phyloP scores from a whole-genome alignment of 1,140 invertebrate species.

The Trichomalopsis sarcophagae region DNA sequence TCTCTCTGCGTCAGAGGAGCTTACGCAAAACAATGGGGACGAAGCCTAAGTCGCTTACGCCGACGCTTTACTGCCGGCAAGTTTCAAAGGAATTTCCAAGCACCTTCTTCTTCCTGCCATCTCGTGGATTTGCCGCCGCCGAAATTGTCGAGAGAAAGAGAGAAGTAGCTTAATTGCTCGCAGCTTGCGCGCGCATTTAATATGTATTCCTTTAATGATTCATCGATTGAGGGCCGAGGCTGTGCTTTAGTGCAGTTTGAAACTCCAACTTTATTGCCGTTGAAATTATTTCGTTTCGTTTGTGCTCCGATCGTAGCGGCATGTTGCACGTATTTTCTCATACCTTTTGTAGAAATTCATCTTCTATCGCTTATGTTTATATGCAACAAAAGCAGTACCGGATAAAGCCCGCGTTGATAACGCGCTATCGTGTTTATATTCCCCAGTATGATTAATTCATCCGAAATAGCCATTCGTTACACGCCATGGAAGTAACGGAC shows the following conservation, averaged over 20 bases:
- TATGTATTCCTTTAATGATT: background rate
- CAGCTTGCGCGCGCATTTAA: background rate
- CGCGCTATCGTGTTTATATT: no score
- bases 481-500: no score
- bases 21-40: background rate
- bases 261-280: background rate
- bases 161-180: background rate
- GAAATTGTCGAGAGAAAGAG: background rate
- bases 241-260: background rate
- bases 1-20: background rate
- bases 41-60: conserved; percentile 2
- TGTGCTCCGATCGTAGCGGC: background rate
- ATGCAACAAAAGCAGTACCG: no score
- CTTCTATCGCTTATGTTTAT: no score
- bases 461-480: no score
- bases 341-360: no score
- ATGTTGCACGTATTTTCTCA: no score
- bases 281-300: background rate
- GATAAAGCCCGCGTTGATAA: no score
- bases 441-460: no score
- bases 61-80: background rate
- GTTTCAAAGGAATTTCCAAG: conserved; percentile 16
- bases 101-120: background rate
- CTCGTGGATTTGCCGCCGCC: background rate
- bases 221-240: background rate